Evolutionary conservation across 2,888 invertebrate species (phyloP).

Genomic region (Caenorhabditis sulstoni): DNA sequence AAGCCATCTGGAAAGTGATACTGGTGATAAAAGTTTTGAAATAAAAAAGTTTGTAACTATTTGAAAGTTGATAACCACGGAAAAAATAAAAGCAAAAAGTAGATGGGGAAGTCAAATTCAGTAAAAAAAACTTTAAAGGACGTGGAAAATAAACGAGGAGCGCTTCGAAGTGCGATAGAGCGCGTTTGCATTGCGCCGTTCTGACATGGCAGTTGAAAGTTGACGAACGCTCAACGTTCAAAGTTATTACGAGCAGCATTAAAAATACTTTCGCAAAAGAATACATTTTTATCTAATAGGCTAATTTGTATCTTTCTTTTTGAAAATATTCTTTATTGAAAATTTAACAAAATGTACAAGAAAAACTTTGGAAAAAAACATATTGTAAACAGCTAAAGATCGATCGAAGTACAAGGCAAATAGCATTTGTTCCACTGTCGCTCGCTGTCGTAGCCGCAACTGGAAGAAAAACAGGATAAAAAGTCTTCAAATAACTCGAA

Average conservation of each 20-base stretch:
- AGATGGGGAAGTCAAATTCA: too few relatives aligned
- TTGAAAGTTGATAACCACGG: too few relatives aligned
- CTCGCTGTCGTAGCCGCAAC: slow-evolving; percentile 32
- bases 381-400: slow-evolving; percentile 33
- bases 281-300: too few relatives aligned
- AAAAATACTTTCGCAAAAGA: too few relatives aligned
- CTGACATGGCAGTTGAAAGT: too few relatives aligned
- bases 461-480: slow-evolving; percentile 3
- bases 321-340: too few relatives aligned
- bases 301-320: too few relatives aligned
- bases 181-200: slow-evolving; percentile 1
- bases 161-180: slow-evolving; percentile 6
- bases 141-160: slow-evolving; percentile 10
- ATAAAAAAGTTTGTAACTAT: too few relatives aligned
- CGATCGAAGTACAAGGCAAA: slow-evolving; percentile 41
- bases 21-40: slow-evolving; percentile 1
- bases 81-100: too few relatives aligned
- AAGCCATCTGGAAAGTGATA: slow-evolving; percentile 27
- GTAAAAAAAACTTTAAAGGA: slow-evolving; percentile 6
- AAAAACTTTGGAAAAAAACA: too few relatives aligned
- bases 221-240: too few relatives aligned
- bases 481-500: background rate
- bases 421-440: slow-evolving; percentile 50
- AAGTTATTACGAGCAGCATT: too few relatives aligned
- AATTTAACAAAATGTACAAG: slow-evolving; percentile 14